phyloP scores from a whole-genome alignment of 1,140 invertebrate genomes.

The Pinna nobilis region DNA sequence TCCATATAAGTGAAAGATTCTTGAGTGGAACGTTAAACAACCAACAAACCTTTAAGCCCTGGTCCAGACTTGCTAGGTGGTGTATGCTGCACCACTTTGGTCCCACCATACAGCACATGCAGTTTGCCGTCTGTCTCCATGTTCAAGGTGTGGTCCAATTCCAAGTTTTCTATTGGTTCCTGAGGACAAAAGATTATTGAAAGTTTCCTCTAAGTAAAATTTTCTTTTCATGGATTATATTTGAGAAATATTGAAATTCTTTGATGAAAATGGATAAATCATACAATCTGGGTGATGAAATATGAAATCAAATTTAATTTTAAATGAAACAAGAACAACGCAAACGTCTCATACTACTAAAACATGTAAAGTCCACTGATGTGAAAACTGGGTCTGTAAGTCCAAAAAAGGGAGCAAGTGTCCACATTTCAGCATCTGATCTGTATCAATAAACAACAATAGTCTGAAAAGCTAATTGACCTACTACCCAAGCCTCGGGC shows the following conservation, averaged over 20 bases:
- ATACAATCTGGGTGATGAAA: too few relatives aligned
- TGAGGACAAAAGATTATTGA: slow-evolving; percentile 40
- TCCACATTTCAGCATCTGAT: too few relatives aligned
- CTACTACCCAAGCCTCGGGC: too few relatives aligned
- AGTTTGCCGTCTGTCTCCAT: slow-evolving; percentile 93
- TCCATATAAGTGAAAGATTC: too few relatives aligned
- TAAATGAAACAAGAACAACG: slow-evolving; percentile 95
- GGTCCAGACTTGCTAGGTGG: slow-evolving; percentile 71
- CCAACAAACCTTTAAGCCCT: slow-evolving; percentile 73
- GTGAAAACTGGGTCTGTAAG: too few relatives aligned
- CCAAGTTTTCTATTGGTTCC: slow-evolving; percentile 90
- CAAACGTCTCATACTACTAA: slow-evolving; percentile 98
- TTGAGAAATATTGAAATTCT: too few relatives aligned
- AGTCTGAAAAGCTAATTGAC: too few relatives aligned
- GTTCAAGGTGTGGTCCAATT: slow-evolving; percentile 82
- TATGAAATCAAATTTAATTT: too few relatives aligned
- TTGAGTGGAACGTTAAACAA: too few relatives aligned
- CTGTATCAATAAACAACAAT: too few relatives aligned
- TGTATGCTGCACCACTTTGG: slow-evolving; percentile 81
- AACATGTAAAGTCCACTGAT: too few relatives aligned
- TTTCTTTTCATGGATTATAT: not conserved
- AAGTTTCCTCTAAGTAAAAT: not conserved
- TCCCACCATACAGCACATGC: slow-evolving; percentile 96
- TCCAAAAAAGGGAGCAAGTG: too few relatives aligned
- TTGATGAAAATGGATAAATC: slow-evolving; percentile 98